Evolutionary conservation across 2,113 vertebrate species (phyloP), one percentile per base, ranked within the genome.

Genomic region (Dendropsophus ebraccatus): DNA sequence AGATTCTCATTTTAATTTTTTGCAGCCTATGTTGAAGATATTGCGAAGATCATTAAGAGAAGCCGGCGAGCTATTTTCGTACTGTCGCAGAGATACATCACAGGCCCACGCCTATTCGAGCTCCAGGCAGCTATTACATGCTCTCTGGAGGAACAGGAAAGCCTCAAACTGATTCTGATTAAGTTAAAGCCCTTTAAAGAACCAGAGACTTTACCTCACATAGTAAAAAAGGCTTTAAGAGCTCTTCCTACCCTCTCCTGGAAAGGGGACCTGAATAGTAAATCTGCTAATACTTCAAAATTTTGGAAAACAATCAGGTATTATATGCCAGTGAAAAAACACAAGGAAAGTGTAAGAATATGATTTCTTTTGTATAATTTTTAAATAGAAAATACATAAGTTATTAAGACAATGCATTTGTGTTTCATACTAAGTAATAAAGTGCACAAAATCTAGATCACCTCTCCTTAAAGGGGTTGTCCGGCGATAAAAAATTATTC

Each of bases 91-190:
- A 90, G 89, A 12, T 98, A 97, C 1, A 13, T 97, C 78, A 92
- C 81, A 0, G 92, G 93, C 88, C 92, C 90, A 56, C 90, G 89
- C 17, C 83, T 96, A 83, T 98, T 97, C 89, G 96, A 96, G 69
- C 90, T 98, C n/a, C 95, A 97, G 89, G 95, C 96, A 69, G 96
- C 96, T 0, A 90, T 98, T 72, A 95, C 95, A 87, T 94, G 92
- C 52, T 92, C 93, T 0, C 69, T 94, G 88, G 91, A 92, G 81
- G 93, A 96, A 58, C 21, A 65, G 37, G 91, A 91, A 49, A 90
- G 84, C 1, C 89, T 95, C 56, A 95, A 95, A 70, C 21, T 95
- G 11, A 90, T 96, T 86, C 89, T 96, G 88, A 89, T 96, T 88
- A 92, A 94, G 65, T 94, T 95, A 76, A 85, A 87, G 12, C 50